Conservation (phyloP, 2,797 vertebrate genomes). For the Phalanger gymnotis region DNA sequence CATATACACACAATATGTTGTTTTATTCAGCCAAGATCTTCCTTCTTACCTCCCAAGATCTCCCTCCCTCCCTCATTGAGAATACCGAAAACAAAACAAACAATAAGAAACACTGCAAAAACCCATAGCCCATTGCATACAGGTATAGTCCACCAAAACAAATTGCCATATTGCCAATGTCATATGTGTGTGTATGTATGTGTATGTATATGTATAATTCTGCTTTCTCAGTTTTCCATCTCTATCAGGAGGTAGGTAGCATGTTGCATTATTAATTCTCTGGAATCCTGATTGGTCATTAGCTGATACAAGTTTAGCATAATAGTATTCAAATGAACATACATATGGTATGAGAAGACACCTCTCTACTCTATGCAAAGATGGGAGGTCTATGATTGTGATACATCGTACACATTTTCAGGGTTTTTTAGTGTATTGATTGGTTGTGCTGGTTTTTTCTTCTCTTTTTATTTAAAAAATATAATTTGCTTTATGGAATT, state of each 20-base stretch:
- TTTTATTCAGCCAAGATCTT: neutral
- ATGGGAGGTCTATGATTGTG: neutral
- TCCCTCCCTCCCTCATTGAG: neutral
- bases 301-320: neutral
- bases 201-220: no score
- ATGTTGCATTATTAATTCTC: neutral
- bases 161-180: neutral
- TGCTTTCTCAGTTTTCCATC: neutral
- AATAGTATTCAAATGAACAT: neutral
- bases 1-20: neutral
- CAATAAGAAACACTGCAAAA: no score
- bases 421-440: neutral
- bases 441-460: neutral
- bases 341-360: neutral
- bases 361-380: neutral
- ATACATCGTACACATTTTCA: neutral
- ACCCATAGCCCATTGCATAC: neutral
- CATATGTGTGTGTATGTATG: neutral
- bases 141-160: neutral
- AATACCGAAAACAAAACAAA: neutral
- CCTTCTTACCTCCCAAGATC: neutral
- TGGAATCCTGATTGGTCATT: neutral
- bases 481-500: neutral
- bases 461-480: neutral
- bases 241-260: neutral